Base-by-base conservation (phyloP, 2,888 invertebrate genomes). In the Coleophora flavipennella region DNA sequence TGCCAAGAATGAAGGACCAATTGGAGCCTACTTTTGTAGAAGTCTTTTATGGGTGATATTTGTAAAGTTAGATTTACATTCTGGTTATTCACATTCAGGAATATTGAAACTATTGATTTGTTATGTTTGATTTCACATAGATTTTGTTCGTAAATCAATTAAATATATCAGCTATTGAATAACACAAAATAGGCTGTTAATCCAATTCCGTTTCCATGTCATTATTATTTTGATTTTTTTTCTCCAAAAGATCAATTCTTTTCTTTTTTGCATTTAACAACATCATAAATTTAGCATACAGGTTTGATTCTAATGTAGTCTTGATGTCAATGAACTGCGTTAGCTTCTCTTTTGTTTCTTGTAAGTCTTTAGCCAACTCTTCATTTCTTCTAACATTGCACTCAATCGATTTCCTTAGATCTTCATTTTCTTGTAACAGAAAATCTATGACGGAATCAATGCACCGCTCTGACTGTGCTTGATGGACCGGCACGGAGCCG, bases 251-350 rank as follows among this genome's bases (percentile, higher is more conserved):
- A 33, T 62, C 45, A 38, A 83, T 79, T 46, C 76, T 64, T 41
- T 49, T 61, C 46, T 83, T 83, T 45, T 83, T 83, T 9, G 64
- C 50, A 54, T 81, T 81, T 14, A 83, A 50, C 27, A 83, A 42
- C 36, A 70, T 61, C 0, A 70, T 50, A 68, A 83, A 81, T 42
- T 73, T 76, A 8, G 68, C 68, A 62, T 78, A 81, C 2, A 81
- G 52, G 8, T 48, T 58, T 1, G 54, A 46, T 48, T 81, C 81
- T 37, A 73, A 42, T 6, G 59, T 42, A 6, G 48, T 56, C 49
- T 78, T 79, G 7, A 57, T 55, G 40, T 63, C 52, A 1, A 66
- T 51, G 48, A 67, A 63, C n/a, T 66, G 59, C 41, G 67, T 58
- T 28, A 81, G 50, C 44, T 75, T 69, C 3, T 35, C 45, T 51